A percentile compares a stretch with the other conserved stretches of the same genome.
These are phyloP conservation scores for Sinelater perroti DNA, from an alignment of 2,888 invertebrate species.

Conservation along the genomic window DNA sequence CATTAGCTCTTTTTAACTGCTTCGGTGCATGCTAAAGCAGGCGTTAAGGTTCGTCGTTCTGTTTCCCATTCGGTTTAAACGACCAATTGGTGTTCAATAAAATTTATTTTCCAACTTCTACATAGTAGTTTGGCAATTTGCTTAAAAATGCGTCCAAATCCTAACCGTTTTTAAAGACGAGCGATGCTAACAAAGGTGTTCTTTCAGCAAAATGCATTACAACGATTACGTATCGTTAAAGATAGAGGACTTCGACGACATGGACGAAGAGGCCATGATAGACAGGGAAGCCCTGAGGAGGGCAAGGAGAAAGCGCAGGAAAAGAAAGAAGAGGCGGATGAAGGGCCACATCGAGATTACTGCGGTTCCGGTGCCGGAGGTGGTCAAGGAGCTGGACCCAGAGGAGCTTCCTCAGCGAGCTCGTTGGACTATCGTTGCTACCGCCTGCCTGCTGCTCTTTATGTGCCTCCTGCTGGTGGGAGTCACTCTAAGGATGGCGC, in stretches of 20 bases:
- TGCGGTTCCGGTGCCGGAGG: constrained; percentile 50
- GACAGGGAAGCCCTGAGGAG: constrained; percentile 49
- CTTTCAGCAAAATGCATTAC: constrained; percentile 60
- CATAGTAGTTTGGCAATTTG: not conserved
- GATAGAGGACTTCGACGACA: constrained; percentile 60
- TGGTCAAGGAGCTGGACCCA: constrained; percentile 68
- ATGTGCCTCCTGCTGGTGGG: constrained; percentile 91
- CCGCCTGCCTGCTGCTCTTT: constrained; percentile 85
- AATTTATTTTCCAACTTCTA: no score
- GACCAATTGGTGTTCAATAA: not conserved
- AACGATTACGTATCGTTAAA: constrained; percentile 64
- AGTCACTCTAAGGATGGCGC: constrained; percentile 91
- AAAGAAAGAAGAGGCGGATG: constrained; percentile 55
- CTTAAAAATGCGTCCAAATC: not conserved
- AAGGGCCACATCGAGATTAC: constrained; percentile 46
- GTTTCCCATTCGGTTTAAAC: not conserved
- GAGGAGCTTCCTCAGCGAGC: constrained; percentile 86
- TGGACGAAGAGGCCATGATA: constrained; percentile 54
- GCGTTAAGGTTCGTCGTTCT: not conserved
- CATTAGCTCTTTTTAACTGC: constrained; percentile 12
- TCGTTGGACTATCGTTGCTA: constrained; percentile 90
- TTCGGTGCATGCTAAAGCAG: not conserved
- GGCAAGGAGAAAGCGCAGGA: constrained; percentile 53
- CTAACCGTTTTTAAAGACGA: not conserved
- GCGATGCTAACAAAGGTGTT: not conserved